Evolutionary conservation across 1,140 invertebrate genomes (phyloP).

Genomic region (Adoxophyes honmai): DNA sequence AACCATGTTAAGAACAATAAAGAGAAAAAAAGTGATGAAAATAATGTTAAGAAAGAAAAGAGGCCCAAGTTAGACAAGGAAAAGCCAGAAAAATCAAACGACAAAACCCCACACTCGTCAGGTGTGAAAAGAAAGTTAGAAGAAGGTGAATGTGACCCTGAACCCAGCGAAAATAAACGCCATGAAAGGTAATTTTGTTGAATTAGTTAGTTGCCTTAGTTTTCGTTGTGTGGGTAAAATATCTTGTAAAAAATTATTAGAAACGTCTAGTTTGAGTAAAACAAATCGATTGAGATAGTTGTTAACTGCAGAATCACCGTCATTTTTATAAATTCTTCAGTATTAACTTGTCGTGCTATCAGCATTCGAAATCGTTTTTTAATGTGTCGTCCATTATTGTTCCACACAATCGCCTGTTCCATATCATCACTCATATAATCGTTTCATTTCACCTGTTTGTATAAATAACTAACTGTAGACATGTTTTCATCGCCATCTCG

Average conservation of each 20-base stretch:
- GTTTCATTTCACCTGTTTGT: constrained; percentile 17
- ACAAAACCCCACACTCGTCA: constrained; percentile 56
- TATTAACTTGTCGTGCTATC: no score
- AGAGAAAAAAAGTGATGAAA: constrained; percentile 57
- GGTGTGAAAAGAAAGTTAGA: constrained; percentile 72
- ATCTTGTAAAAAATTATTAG: no score
- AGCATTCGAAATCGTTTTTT: no score
- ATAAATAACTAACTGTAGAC: no score
- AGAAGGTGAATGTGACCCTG: constrained; percentile 75
- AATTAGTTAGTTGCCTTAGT: background rate
- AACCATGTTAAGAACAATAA: constrained; percentile 66
- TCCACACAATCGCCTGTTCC: no score
- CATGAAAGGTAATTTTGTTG: constrained; percentile 60
- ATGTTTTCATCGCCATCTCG: constrained; percentile 52
- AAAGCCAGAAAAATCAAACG: constrained; percentile 51
- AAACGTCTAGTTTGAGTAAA: no score
- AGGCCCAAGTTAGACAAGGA: constrained; percentile 49
- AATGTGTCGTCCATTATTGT: no score
- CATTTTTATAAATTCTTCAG: no score
- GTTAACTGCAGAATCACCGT: no score
- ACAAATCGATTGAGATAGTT: no score
- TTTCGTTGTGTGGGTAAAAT: no score
- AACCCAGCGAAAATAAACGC: constrained; percentile 67
- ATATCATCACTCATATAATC: no score
- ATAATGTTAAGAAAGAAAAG: constrained; percentile 59